Conservation (phyloP, 2,797 vertebrate genomes). For the Capromys pilorides region DNA sequence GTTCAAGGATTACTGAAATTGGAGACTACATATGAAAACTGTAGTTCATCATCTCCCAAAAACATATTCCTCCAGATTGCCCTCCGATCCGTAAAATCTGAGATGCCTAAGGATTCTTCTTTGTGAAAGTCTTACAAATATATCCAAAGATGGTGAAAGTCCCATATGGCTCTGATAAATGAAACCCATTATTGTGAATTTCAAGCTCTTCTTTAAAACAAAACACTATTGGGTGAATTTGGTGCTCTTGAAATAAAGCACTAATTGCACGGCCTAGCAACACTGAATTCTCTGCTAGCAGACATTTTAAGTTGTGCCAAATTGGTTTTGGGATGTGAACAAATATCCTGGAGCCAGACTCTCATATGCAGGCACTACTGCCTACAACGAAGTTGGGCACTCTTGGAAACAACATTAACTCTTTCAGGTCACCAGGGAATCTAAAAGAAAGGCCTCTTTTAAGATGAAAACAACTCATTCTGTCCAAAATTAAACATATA, state of each 20-base stretch:
- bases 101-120: constrained; percentile 80
- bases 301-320: constrained; percentile 84
- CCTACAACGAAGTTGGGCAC: constrained; percentile 81
- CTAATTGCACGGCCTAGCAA: constrained; percentile 84
- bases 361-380: constrained; percentile 78
- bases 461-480: constrained; percentile 66
- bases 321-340: constrained; percentile 82
- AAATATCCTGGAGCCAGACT: constrained; percentile 81
- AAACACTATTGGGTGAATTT: constrained; percentile 82
- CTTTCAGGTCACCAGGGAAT: constrained; percentile 79
- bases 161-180: constrained; percentile 84
- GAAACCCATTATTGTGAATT: constrained; percentile 82
- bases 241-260: constrained; percentile 82
- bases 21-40: constrained; percentile 79
- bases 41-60: constrained; percentile 80
- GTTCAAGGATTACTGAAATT: constrained; percentile 79
- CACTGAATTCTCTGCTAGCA: constrained; percentile 82
- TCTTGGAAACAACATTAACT: constrained; percentile 81
- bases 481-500: constrained; percentile 48
- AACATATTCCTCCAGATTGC: constrained; percentile 77
- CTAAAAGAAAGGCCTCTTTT: constrained; percentile 73
- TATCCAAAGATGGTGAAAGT: constrained; percentile 79
- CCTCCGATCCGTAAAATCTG: constrained; percentile 80
- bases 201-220: constrained; percentile 84
- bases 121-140: constrained; percentile 82